Conservation (phyloP, 2,888 invertebrate species). For the Microctonus hyperodae region DNA sequence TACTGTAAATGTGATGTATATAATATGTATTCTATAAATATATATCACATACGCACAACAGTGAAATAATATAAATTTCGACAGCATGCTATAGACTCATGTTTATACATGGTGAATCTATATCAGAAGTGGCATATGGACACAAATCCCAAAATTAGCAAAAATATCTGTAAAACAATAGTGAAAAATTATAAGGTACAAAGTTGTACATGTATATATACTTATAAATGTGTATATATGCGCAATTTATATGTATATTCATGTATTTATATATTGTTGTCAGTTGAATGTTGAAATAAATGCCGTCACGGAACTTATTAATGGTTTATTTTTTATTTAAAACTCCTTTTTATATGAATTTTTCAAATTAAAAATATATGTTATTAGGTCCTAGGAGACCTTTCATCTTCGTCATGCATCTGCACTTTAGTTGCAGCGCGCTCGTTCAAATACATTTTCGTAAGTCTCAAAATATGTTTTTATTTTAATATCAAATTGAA, state of each 20-base stretch:
- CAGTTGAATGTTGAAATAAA: slow-evolving; percentile 62
- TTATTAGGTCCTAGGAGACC: too few relatives aligned
- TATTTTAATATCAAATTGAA: too few relatives aligned
- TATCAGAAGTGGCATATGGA: neutral
- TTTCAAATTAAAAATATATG: too few relatives aligned
- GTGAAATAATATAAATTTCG: neutral
- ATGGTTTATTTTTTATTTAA: too few relatives aligned
- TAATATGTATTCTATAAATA: too few relatives aligned
- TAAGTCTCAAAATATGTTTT: too few relatives aligned
- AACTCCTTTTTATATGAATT: too few relatives aligned
- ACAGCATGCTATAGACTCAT: neutral
- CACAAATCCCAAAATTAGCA: neutral
- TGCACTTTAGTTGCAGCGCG: too few relatives aligned
- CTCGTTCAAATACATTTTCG: too few relatives aligned
- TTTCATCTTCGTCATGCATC: too few relatives aligned
- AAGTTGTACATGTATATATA: slow-evolving; percentile 46
- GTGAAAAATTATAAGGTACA: slow-evolving; percentile 27
- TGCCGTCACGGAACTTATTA: too few relatives aligned
- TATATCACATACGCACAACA: neutral
- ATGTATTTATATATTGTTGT: slow-evolving; percentile 56
- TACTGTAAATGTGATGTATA: too few relatives aligned
- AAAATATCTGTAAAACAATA: neutral
- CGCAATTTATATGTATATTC: slow-evolving; percentile 28
- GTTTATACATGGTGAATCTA: neutral
- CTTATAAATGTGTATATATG: slow-evolving; percentile 15